phyloP scores from a whole-genome alignment of 2,888 invertebrate species.

The Melinopterus prodromus region DNA sequence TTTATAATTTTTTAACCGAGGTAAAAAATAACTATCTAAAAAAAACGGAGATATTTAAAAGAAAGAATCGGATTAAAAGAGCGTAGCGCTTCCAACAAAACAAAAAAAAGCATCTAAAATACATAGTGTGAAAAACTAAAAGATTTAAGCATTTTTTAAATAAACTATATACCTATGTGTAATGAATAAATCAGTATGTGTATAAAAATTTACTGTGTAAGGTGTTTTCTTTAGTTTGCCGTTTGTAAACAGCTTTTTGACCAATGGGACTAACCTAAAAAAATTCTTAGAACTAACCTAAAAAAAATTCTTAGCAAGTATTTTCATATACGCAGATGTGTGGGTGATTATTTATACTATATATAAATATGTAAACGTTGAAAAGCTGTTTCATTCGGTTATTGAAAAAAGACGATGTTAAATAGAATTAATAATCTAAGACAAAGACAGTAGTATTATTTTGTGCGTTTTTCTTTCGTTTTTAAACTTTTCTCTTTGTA shows the following conservation, averaged over 20 bases:
- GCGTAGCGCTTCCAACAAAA: constrained; percentile 42
- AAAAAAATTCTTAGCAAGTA: not conserved
- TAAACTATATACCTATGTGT: constrained; percentile 12
- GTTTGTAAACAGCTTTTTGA: not conserved
- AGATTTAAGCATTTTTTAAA: constrained; percentile 23
- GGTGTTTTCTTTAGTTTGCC: not conserved
- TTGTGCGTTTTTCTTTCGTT: not conserved
- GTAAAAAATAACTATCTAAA: constrained; percentile 18
- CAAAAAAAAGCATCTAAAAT: constrained; percentile 24
- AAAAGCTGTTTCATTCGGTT: not conserved
- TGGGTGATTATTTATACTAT: not conserved
- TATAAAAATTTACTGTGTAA: constrained; percentile 10
- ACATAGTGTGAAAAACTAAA: constrained; percentile 30
- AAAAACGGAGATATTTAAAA: constrained; percentile 25
- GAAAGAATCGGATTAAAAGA: constrained; percentile 26
- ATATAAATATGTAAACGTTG: not conserved
- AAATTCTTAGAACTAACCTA: no score
- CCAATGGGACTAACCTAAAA: not conserved
- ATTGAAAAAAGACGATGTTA: not conserved
- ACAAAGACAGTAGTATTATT: constrained; percentile 15
- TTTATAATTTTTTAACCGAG: constrained; percentile 52
- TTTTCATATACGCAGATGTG: not conserved
- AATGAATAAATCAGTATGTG: constrained; percentile 24
- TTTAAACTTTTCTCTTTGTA: not conserved
- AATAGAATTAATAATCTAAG: constrained; percentile 13